These are phyloP conservation scores for silkworm (Bombyx mori) DNA, from an alignment of 1,140 invertebrate genomes.

Conservation along the genomic window DNA sequence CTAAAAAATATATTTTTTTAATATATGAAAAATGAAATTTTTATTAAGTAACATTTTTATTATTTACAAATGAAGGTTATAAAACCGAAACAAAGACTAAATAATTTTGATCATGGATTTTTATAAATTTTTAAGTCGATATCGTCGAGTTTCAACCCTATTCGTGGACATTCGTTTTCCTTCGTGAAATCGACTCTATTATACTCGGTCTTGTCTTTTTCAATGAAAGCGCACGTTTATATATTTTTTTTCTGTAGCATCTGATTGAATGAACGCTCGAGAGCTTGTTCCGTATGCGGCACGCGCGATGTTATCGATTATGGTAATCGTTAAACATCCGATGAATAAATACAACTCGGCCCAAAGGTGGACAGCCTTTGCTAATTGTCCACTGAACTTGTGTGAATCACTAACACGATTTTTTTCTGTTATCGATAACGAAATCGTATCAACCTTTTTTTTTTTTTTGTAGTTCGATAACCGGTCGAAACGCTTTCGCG, in stretches of 20 bases:
- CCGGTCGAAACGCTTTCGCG: too few species aligned
- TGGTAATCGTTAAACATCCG: conserved; percentile 66
- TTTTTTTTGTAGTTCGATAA: too few species aligned
- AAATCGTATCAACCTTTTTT: conserved; percentile 5
- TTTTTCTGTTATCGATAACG: background rate
- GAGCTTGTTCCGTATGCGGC: conserved; percentile 52
- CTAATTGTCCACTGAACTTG: conserved; percentile 65
- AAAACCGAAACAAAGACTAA: too few species aligned
- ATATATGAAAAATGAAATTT: too few species aligned
- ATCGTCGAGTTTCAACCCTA: too few species aligned
- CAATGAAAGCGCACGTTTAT: conserved; percentile 14
- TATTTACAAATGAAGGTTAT: too few species aligned
- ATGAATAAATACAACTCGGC: conserved; percentile 64
- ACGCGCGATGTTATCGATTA: conserved; percentile 60
- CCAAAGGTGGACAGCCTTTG: conserved; percentile 67
- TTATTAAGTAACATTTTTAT: too few species aligned
- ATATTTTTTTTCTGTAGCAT: conserved; percentile 30
- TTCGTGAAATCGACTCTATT: too few species aligned
- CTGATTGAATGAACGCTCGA: conserved; percentile 43
- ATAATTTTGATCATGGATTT: too few species aligned
- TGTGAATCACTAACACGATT: conserved; percentile 45
- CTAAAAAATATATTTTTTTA: too few species aligned
- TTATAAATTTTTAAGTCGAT: too few species aligned
- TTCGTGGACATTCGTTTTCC: too few species aligned
- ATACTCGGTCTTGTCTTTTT: background rate